These are phyloP conservation scores for Diuraphis noxia DNA, from an alignment of 1,140 invertebrate species.

Conservation along the genomic window DNA sequence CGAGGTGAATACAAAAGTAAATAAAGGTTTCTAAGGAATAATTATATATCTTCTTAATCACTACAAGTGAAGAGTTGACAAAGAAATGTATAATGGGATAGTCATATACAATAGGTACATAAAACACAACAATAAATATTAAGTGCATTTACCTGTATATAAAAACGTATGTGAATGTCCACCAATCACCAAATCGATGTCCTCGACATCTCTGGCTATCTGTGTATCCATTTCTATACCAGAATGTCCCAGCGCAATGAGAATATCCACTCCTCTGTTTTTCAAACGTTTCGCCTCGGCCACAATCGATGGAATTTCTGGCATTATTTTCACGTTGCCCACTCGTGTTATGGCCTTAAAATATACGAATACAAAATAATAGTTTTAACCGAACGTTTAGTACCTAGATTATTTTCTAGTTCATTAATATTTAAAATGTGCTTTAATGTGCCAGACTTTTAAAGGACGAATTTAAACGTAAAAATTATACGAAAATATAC, in stretches of 20 bases:
- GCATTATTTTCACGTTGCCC: slow-evolving; percentile 71
- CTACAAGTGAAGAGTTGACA: no score
- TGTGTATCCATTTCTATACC: slow-evolving; percentile 77
- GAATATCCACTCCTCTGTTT: slow-evolving; percentile 69
- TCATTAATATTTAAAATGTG: neutral
- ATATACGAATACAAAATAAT: no score
- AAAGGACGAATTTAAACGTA: neutral
- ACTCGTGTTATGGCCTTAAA: slow-evolving; percentile 55
- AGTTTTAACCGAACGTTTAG: neutral
- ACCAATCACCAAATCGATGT: slow-evolving; percentile 85
- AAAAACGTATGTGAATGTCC: slow-evolving; percentile 88
- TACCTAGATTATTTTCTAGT: neutral
- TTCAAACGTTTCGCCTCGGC: slow-evolving; percentile 71
- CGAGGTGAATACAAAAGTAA: no score
- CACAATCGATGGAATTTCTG: slow-evolving; percentile 74
- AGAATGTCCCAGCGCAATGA: slow-evolving; percentile 88
- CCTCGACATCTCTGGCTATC: slow-evolving; percentile 77
- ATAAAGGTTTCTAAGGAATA: no score
- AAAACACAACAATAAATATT: neutral
- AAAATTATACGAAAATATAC: neutral
- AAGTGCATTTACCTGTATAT: slow-evolving; percentile 66
- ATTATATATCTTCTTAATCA: no score
- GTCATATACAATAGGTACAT: no score
- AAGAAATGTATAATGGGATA: no score
- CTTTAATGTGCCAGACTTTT: neutral